A percentile compares a stretch with the other conserved stretches of the same genome.
phyloP scores from a whole-genome alignment of 2,797 vertebrate genomes.

The Sciurus vulgaris region DNA sequence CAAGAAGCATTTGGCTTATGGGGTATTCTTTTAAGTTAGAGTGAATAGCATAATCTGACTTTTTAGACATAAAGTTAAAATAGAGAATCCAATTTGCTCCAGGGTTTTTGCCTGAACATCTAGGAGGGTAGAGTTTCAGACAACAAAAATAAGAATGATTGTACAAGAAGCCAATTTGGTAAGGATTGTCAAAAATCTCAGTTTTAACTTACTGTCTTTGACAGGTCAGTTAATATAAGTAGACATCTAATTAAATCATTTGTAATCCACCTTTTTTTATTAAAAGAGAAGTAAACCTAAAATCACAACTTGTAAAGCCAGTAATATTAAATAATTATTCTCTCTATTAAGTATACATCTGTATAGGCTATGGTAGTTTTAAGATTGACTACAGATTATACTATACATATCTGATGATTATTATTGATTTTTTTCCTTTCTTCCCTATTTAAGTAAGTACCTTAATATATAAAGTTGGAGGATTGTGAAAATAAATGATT shows the following conservation, averaged over 20 bases:
- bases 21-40: neutral
- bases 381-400: neutral
- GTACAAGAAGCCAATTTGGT: neutral
- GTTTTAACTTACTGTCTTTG: neutral
- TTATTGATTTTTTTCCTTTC: neutral
- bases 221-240: neutral
- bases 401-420: neutral
- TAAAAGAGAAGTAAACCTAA: neutral
- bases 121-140: neutral
- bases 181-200: neutral
- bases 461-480: neutral
- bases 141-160: neutral
- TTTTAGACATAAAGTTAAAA: neutral
- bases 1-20: neutral
- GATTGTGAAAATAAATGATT: neutral
- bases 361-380: fast-evolving
- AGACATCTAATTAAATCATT: constrained; percentile 1
- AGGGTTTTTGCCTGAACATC: neutral
- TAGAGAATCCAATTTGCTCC: neutral
- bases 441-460: neutral
- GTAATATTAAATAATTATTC: neutral
- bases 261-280: neutral
- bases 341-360: neutral
- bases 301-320: neutral
- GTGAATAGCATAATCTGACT: neutral